Percentiles rank a stretch among this genome's conserved stretches.
Conservation (phyloP, 1,140 invertebrate species). For the Mercenaria mercenaria region DNA sequence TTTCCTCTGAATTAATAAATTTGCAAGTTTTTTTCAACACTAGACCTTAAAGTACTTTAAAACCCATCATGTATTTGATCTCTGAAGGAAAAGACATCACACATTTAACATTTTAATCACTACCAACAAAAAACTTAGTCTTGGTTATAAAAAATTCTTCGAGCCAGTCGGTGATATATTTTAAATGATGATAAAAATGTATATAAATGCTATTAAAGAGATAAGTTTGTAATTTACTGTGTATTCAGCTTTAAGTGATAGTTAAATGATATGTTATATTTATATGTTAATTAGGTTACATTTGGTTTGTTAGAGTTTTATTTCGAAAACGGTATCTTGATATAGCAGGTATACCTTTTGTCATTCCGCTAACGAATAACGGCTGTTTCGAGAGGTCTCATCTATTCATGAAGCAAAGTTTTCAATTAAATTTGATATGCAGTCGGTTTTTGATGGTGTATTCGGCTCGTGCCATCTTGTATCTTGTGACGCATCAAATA, state of each 20-base stretch:
- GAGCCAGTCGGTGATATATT: conserved; percentile 3
- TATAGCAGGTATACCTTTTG: background rate
- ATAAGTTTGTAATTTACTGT: conserved; percentile 13
- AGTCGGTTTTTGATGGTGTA: background rate
- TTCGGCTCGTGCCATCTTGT: conserved; percentile 20
- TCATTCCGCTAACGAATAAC: background rate
- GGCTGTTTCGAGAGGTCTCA: background rate
- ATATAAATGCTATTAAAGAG: conserved; percentile 22
- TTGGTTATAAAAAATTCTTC: background rate
- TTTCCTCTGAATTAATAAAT: too few species aligned
- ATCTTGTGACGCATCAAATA: conserved; percentile 22
- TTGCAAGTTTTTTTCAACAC: too few species aligned
- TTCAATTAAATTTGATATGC: conserved; percentile 40
- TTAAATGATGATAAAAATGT: background rate
- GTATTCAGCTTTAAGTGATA: background rate
- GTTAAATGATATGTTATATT: conserved; percentile 13
- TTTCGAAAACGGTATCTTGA: background rate
- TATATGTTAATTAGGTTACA: conserved; percentile 48
- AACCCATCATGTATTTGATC: too few species aligned
- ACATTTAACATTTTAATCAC: too few species aligned
- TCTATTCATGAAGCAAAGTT: background rate
- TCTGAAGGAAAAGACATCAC: too few species aligned
- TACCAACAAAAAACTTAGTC: too few species aligned
- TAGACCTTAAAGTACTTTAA: too few species aligned
- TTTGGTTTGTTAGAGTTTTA: conserved; percentile 6